A percentile compares a stretch with the other conserved stretches of the same genome.
These are phyloP conservation scores for Arrhamphus sclerolepis DNA, from an alignment of 2,797 vertebrate genomes.

Conservation along the genomic window DNA sequence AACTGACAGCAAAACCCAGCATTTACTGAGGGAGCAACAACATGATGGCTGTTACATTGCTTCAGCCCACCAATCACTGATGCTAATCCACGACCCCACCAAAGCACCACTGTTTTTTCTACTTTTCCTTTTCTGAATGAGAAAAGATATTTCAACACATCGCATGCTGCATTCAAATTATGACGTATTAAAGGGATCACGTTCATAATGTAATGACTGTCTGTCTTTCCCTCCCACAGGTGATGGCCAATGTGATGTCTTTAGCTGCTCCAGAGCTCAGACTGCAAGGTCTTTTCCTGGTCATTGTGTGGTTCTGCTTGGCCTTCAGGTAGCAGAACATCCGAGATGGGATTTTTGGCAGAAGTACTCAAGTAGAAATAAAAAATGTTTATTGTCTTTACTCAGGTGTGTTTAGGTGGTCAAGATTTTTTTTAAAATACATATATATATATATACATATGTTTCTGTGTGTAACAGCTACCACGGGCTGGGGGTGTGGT, in stretches of 20 bases:
- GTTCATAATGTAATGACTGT: not conserved
- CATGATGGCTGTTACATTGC: no score
- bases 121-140: no score
- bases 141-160: no score
- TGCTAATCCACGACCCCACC: no score
- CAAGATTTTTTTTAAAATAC: not conserved
- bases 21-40: no score
- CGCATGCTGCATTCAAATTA: no score
- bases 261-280: conserved; percentile 89
- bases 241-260: conserved; percentile 92
- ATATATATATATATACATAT: no score
- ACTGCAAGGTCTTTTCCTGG: conserved; percentile 90
- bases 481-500: conserved; percentile 96
- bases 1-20: no score
- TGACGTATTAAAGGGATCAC: no score
- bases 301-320: conserved; percentile 96
- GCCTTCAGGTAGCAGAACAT: conserved; percentile 87
- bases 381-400: not conserved
- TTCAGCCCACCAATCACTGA: no score
- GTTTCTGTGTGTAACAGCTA: conserved; percentile 80
- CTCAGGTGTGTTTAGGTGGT: not conserved
- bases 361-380: not conserved
- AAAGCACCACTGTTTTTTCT: no score
- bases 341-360: no score
- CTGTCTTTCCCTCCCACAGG: conserved; percentile 73